Conservation (phyloP, 2,888 invertebrate genomes). For the Parascotia fuliginaria region DNA sequence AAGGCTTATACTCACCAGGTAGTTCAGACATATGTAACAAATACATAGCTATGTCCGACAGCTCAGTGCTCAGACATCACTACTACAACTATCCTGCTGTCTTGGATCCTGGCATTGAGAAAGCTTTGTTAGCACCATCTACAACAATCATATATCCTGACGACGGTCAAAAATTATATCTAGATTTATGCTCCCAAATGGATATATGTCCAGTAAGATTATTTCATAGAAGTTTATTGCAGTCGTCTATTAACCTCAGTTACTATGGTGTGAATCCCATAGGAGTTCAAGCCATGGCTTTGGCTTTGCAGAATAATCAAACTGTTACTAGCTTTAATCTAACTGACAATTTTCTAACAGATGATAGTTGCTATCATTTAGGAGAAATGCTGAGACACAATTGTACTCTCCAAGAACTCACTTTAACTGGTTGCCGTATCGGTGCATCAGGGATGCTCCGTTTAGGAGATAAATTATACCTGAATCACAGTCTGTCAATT, state of each 20-base stretch:
- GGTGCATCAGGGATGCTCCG: slow-evolving; percentile 47
- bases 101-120: slow-evolving; percentile 49
- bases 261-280: slow-evolving; percentile 52
- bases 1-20: slow-evolving; percentile 46
- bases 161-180: slow-evolving; percentile 56
- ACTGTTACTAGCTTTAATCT: slow-evolving; percentile 47
- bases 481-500: slow-evolving; percentile 41
- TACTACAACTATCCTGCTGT: slow-evolving; percentile 52
- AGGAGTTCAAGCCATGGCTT: slow-evolving; percentile 54
- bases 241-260: slow-evolving; percentile 48
- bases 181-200: slow-evolving; percentile 54
- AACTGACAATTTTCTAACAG: slow-evolving; percentile 54
- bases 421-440: slow-evolving; percentile 55
- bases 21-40: slow-evolving; percentile 51
- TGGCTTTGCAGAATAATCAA: slow-evolving; percentile 52
- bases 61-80: slow-evolving; percentile 38
- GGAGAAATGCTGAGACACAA: slow-evolving; percentile 53
- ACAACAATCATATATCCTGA: slow-evolving; percentile 40
- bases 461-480: slow-evolving; percentile 37
- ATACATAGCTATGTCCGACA: slow-evolving; percentile 47
- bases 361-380: slow-evolving; percentile 60
- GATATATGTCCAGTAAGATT: slow-evolving; percentile 45
- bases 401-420: slow-evolving; percentile 48
- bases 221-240: slow-evolving; percentile 50
- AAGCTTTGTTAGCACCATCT: slow-evolving; percentile 42